Base-by-base conservation (phyloP, 2,797 vertebrate genomes). In the Enteromius thamalakanensis region DNA sequence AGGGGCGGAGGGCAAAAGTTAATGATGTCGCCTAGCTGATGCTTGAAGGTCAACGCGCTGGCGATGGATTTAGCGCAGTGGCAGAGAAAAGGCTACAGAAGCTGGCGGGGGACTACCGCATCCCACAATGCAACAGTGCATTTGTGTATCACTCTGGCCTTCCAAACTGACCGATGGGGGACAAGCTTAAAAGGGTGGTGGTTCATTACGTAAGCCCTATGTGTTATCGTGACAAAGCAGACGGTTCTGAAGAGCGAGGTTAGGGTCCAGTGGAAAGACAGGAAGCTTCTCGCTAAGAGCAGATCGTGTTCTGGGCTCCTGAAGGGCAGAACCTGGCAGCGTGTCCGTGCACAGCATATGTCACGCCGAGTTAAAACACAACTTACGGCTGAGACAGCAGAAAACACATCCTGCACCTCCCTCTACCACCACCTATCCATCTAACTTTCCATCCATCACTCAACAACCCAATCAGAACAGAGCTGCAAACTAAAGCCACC, bases 311-410 rank as follows among this genome's bases (percentile, higher is more conserved):
- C 84, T 76, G 76, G 19, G 45, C 83, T 81, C 81, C 87, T 79
- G 58, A 78, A 64, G 81, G 69, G 86, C 71, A 84, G 70, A 51
- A 49, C 79, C 76, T 87, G 87, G 87, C 85, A 85, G 26, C 6
- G 45, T 65, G 81, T 81, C 94, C 82, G 93, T 92, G 93, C 95
- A 95, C 95, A 94, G 95, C 40, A 94, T 67, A 67, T 85, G 83
- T n/a, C 76, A 71, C 17, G 37, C 32, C 37, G 64, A 95, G 89
- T 95, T 95, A 79, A 94, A 95, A 89, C 95, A 94, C 37, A 19
- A 62, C 49, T 75, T 82, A 51, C 7, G 84, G 80, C 95, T 95
- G 85, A 88, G 23, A 29, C 69, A 79, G 74, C 85, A 74, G 49
- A 65, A 81, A 60, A n/a, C 2, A 4, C 26, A 47, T 80, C 68